Evolutionary conservation across 2,113 vertebrate genomes (phyloP).

Genomic region (Lonchura striata): DNA sequence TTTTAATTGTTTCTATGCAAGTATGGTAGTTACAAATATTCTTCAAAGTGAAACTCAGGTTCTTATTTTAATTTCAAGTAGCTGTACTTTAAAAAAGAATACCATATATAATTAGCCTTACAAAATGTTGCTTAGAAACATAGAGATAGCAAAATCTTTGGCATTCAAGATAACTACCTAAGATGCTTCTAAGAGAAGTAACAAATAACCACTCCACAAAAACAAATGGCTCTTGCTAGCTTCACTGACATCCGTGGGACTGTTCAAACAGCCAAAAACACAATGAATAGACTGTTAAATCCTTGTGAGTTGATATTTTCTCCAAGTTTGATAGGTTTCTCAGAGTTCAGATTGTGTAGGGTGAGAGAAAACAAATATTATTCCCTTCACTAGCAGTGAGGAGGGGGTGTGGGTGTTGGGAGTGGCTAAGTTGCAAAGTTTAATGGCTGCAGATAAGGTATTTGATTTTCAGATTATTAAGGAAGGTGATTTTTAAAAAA

Average conservation of each 20-base stretch:
- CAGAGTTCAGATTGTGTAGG: not conserved
- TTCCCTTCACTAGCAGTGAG: not conserved
- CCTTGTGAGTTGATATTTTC: not conserved
- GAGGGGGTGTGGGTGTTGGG: not conserved
- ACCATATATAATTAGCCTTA: not conserved
- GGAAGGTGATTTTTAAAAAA: not conserved
- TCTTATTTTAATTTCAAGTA: not conserved
- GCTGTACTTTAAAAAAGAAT: not conserved
- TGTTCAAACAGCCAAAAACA: not conserved
- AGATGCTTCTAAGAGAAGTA: not conserved
- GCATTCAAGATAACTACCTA: not conserved
- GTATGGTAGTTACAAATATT: not conserved
- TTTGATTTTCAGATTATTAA: not conserved
- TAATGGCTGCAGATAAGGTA: not conserved
- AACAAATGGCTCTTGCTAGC: not conserved
- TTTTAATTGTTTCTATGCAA: not conserved
- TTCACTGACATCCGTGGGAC: not conserved
- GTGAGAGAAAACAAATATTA: not conserved
- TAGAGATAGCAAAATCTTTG: not conserved
- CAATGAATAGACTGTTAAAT: not conserved
- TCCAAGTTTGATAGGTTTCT: not conserved
- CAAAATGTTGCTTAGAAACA: not conserved
- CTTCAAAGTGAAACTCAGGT: not conserved
- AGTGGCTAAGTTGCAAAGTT: not conserved
- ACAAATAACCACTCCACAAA: not conserved